Base-by-base conservation (phyloP, 2,113 vertebrate genomes). In the Dryoscopus gambensis region DNA sequence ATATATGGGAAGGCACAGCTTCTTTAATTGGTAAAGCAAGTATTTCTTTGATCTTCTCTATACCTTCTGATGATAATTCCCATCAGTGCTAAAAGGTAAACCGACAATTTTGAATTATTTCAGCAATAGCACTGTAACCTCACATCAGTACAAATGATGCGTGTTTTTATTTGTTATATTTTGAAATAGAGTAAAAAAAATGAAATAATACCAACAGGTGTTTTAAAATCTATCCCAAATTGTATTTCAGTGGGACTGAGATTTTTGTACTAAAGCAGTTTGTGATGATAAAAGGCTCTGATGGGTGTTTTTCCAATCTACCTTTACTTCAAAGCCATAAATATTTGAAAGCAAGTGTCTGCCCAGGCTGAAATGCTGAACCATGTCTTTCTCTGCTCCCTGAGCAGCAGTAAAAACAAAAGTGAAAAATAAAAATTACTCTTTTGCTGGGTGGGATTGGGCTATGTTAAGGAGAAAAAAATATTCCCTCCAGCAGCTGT, bases 401-500 rank as follows among this genome's bases (percentile, higher is more conserved):
- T 56, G 13, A 85, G 76, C 62, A 71, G 37, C 2, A 87, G 31
- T 69, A 59, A 95, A 96, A 93, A 75, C 73, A 94, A 78, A 96
- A 96, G 90, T 31, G 62, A 53, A 89, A 82, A 95, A 84, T 74
- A 71, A 60, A 93, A 96, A 56, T 11, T 1, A 89, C 85, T 73
- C 52, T 95, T 96, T 91, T 82, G 46, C 40, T 95, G 88, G 65
- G 73, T 89, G 84, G 70, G 76, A 96, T 52, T 86, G 62, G 82
- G 47, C 76, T 86, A 23, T 37, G 71, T 69, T 87, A 94, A 85
- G 60, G 50, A 86, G 76, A 67, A 89, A 84, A 85, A 93, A 77
- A 78, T 47, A 62, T 9, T 95, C 89, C 89, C 80, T 88, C 52
- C 57, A 89, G 94, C 95, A 97, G 74, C 80, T 92, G 62, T 39